Evolutionary conservation across 2,888 invertebrate species (phyloP), one percentile per base, ranked within the genome.

Genomic region (Marasmarcha lunaedactyla): DNA sequence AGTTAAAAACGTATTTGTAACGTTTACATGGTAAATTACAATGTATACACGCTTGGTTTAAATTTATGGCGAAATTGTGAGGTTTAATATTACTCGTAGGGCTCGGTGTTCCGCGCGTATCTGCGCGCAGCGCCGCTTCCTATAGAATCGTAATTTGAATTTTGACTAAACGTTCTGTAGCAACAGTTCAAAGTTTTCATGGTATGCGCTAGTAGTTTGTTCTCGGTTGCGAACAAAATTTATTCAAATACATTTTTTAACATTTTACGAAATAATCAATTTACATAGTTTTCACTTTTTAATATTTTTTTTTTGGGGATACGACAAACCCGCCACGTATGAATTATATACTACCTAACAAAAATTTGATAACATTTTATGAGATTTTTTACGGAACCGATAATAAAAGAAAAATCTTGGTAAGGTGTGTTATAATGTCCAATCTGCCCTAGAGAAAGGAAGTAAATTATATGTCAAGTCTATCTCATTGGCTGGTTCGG

Each of bases 61-160:
- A 73, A 77, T 77, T 77, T 77, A 77, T 74, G 54, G 62, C 61
- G 53, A 52, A 60, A 71, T 72, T 70, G 69, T 73, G 76, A 61
- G 73, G 74, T 73, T 76, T 77, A 77, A 77, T 77, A 74, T 72
- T 72, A n/a, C n/a, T n/a, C n/a, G n/a, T n/a, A 66, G 69, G 72
- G 69, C 64, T 58, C 66, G 65, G 62, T 70, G 73, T 73, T 68
- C 62, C 64, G 62, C 63, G 49, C 63, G 63, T 57, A 62, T 59
- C 63, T 63, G 60, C 60, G 62, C 59, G 61, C 59, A 57, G 57
- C 57, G 55, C 50, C 53, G 30, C 30, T 11, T 20, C 3, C 56
- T 70, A 71, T 68, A 63, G 71, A 63, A 70, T 65, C 63, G 71
- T 74, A 77, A 77, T 77, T 77, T 77, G 73, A 74, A 77, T 76